Evolutionary conservation across 2,888 invertebrate species (phyloP).

Genomic region (Mythimna ferrago): DNA sequence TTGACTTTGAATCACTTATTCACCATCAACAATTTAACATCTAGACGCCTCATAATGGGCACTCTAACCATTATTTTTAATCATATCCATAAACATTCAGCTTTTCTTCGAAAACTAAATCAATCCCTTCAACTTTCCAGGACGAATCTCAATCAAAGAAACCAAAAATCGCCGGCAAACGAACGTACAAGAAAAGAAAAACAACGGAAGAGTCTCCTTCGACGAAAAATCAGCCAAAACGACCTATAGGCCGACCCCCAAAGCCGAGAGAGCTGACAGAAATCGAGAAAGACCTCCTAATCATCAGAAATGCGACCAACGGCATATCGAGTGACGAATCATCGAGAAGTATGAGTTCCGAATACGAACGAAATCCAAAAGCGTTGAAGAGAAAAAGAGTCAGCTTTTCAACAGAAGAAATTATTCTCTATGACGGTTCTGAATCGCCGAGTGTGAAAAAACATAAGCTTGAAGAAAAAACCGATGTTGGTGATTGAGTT

Average conservation of each 20-base stretch:
- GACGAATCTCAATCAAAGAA: slow-evolving; percentile 83
- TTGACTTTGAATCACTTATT: too few species aligned
- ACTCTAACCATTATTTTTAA: too few species aligned
- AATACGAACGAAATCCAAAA: slow-evolving; percentile 70
- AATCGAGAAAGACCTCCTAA: slow-evolving; percentile 85
- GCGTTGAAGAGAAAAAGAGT: slow-evolving; percentile 77
- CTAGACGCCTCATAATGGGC: too few species aligned
- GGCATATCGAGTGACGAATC: slow-evolving; percentile 80
- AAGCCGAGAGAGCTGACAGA: slow-evolving; percentile 83
- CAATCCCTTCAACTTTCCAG: slow-evolving; percentile 65
- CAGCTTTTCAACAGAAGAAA: slow-evolving; percentile 75
- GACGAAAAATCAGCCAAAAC: slow-evolving; percentile 74
- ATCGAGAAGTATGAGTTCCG: slow-evolving; percentile 69
- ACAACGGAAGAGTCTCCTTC: slow-evolving; percentile 77
- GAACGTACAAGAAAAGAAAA: slow-evolving; percentile 82
- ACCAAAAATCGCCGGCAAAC: slow-evolving; percentile 72
- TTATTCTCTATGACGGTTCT: slow-evolving; percentile 29
- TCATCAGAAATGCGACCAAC: slow-evolving; percentile 83
- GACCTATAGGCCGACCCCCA: slow-evolving; percentile 73
- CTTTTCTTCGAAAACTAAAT: neutral
- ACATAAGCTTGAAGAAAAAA: slow-evolving; percentile 53
- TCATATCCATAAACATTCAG: neutral
- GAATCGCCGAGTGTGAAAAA: slow-evolving; percentile 61
- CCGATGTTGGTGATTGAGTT: slow-evolving; percentile 59
- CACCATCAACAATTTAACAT: too few species aligned